Conservation (phyloP, 2,113 vertebrate species). For the Rhabdomys dilectus region DNA sequence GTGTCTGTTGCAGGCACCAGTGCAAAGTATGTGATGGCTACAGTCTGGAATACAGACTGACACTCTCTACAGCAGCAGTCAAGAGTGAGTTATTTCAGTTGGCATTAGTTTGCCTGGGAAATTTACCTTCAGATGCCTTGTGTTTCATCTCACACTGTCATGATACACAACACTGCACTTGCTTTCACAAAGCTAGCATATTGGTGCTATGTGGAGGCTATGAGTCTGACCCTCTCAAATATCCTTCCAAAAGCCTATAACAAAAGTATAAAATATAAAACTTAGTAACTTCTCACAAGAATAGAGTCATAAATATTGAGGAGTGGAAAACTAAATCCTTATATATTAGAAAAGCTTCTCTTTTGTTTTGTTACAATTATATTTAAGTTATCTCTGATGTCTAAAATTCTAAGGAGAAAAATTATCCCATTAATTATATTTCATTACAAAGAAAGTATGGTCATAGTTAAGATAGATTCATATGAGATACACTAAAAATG, state of each 20-base stretch:
- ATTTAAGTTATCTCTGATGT: not conserved
- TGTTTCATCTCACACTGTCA: constrained; percentile 87
- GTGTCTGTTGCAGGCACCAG: constrained; percentile 56
- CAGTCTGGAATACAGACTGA: constrained; percentile 86
- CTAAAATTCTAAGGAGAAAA: not conserved
- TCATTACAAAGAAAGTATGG: not conserved
- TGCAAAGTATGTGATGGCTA: constrained; percentile 83
- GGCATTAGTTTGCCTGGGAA: constrained; percentile 85
- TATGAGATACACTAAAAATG: constrained; percentile 24
- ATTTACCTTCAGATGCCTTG: constrained; percentile 87
- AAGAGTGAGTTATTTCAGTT: constrained; percentile 89
- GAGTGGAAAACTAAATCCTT: not conserved
- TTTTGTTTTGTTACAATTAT: not conserved
- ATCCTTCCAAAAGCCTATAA: constrained; percentile 71
- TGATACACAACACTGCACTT: constrained; percentile 83
- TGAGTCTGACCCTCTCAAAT: constrained; percentile 81
- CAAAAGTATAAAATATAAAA: constrained; percentile 66
- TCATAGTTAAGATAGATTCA: not conserved
- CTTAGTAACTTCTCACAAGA: not conserved
- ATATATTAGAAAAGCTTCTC: not conserved
- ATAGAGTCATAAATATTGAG: not conserved
- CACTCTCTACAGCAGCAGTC: constrained; percentile 85
- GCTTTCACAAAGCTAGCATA: constrained; percentile 81
- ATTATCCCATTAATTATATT: not conserved
- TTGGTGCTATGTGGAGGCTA: constrained; percentile 51